Conservation (phyloP, 2,797 vertebrate genomes). For the Oceanodroma leucorhoa region DNA sequence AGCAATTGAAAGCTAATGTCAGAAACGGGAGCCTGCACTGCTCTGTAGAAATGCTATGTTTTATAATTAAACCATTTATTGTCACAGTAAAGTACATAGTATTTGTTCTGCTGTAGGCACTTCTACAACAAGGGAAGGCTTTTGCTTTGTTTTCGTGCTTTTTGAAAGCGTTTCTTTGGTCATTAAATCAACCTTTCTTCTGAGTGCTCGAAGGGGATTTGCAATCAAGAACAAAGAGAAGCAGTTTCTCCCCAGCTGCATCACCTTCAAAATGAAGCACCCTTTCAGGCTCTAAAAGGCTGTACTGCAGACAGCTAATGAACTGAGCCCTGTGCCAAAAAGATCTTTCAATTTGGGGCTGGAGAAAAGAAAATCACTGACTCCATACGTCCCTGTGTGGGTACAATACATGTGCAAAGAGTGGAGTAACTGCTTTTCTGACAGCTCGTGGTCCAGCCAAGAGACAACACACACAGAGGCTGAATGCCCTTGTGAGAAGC, state of each 20-base stretch:
- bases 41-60: background rate
- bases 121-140: background rate
- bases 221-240: background rate
- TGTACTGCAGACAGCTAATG: background rate
- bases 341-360: background rate
- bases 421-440: background rate
- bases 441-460: background rate
- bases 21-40: background rate
- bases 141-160: background rate
- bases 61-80: background rate
- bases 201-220: background rate
- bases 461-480: background rate
- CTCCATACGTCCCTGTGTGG: rapidly evolving
- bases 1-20: background rate
- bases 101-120: background rate
- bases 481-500: background rate
- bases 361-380: background rate
- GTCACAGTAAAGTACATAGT: background rate
- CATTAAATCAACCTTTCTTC: background rate
- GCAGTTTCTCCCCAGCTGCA: background rate
- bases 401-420: rapidly evolving
- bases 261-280: background rate
- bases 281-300: background rate
- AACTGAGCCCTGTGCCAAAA: background rate
- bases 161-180: background rate